phyloP scores from a whole-genome alignment of 2,113 vertebrate genomes.

The Microtus richardsoni region DNA sequence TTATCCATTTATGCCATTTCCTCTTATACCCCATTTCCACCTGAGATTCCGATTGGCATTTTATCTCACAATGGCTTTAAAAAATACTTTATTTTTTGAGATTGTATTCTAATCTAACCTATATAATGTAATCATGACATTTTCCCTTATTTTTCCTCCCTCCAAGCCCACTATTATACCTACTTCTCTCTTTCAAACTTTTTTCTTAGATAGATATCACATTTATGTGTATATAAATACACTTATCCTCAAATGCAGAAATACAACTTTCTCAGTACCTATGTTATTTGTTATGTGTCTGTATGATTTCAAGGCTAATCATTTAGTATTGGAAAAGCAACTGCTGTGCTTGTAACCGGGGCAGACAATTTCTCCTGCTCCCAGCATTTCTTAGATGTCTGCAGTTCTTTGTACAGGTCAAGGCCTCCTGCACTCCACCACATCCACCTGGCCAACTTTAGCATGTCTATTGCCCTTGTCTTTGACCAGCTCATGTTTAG shows the following conservation, averaged over 20 bases:
- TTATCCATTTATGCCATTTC: conserved; percentile 35
- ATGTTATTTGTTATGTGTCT: background rate
- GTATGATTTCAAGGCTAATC: background rate
- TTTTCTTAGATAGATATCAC: background rate
- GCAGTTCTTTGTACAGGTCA: background rate
- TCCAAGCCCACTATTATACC: no score
- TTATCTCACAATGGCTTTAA: conserved; percentile 50
- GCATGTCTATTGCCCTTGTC: no score
- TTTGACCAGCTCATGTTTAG: background rate
- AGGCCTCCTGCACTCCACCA: background rate
- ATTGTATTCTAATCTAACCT: no score
- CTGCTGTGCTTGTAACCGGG: background rate
- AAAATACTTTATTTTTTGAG: background rate
- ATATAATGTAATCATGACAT: background rate
- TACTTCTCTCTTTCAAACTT: background rate
- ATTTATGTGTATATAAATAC: background rate
- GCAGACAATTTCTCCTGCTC: background rate
- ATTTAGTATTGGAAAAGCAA: background rate
- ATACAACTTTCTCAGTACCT: background rate
- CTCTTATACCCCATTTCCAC: conserved; percentile 1
- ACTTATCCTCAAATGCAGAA: background rate
- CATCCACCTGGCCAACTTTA: background rate
- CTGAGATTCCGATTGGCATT: conserved; percentile 53
- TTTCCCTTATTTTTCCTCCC: background rate
- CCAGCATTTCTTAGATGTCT: background rate